Evolutionary conservation across 2,113 vertebrate species (phyloP), one percentile per base, ranked within the genome.

Genomic region (Mus musculus): DNA sequence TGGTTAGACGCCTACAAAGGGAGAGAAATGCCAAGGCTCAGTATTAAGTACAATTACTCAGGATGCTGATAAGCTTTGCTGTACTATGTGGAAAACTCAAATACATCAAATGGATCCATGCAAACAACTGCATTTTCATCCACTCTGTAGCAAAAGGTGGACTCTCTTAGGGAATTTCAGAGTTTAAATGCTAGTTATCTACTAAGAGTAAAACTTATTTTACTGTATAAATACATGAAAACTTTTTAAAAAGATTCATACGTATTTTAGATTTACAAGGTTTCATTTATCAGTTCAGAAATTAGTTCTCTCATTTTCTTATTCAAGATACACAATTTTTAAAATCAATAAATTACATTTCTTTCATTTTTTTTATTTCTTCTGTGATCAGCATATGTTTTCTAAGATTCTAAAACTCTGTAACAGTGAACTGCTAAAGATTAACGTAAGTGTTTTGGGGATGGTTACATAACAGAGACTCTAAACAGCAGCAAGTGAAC

Each of bases 1-100:
- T 99, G 95, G 99, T 99, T 98, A 99, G 98, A 87, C 99, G 99
- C 97, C 99, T 99, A 90, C 22, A 97, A 97, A 65, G 87, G n/a
- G 97, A 56, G 65, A 97, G 9, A 94, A 96, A 95, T 89, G 63
- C 49, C 63, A 97, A 24, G 16, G 5, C 63, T 95, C 73, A 98
- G 42, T 90, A 97, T 85, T 72, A 89, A 96, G 0, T 94, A 73
- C 88, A 33, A 96, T 95, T 49, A 59, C 16, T 89, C 75, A 91
- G 4, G 84, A 77, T 20, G 61, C 17, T 75, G 33, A 89, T 22
- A 90, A 10, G 52, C 96, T 61, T 88, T 89, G 30, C 28, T 88
- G 88, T 13, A 94, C 72, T 61, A 97, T 46, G 3, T 12, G 13
- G 24, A 67, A 49, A 97, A 46, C 33, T 7, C 1, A 95, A 91